phyloP scores from a whole-genome alignment of 2,797 vertebrate species.

The Lindbergichthys nudifrons region DNA sequence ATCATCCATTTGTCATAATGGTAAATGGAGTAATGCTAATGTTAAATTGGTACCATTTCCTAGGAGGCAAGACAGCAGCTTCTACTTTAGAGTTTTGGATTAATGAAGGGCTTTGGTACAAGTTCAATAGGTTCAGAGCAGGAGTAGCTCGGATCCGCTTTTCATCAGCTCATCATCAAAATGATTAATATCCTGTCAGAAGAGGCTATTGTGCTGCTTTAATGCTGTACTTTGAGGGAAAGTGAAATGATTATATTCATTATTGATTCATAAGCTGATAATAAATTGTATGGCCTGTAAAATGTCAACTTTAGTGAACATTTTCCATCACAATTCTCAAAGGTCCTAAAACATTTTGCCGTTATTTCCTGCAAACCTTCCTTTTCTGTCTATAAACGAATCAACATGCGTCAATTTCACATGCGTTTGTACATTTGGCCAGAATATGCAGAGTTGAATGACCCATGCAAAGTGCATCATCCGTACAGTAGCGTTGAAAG shows the following conservation, averaged over 20 bases:
- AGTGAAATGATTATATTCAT: neutral
- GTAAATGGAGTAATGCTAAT: conserved; percentile 22
- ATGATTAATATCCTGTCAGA: conserved; percentile 24
- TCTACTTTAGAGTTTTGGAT: conserved; percentile 33
- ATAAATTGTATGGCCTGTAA: neutral
- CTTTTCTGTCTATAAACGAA: neutral
- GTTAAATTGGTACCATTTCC: conserved; percentile 11
- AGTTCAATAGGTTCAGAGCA: conserved; percentile 38
- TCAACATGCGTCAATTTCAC: neutral
- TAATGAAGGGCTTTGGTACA: conserved; percentile 43
- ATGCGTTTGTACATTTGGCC: neutral
- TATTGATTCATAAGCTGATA: neutral
- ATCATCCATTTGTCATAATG: neutral
- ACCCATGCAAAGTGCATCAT: neutral
- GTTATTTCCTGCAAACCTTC: too few species aligned
- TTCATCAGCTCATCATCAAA: conserved; percentile 37
- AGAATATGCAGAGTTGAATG: neutral
- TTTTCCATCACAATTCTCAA: too few species aligned
- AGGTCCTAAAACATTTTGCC: neutral
- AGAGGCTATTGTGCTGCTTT: conserved; percentile 18
- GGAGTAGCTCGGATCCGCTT: conserved; percentile 19
- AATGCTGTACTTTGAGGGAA: neutral
- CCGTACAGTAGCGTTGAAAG: neutral
- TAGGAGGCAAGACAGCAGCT: conserved; percentile 7
- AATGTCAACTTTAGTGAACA: too few species aligned